Conservation (phyloP, 2,888 invertebrate genomes). For the Hetaerina titia region DNA sequence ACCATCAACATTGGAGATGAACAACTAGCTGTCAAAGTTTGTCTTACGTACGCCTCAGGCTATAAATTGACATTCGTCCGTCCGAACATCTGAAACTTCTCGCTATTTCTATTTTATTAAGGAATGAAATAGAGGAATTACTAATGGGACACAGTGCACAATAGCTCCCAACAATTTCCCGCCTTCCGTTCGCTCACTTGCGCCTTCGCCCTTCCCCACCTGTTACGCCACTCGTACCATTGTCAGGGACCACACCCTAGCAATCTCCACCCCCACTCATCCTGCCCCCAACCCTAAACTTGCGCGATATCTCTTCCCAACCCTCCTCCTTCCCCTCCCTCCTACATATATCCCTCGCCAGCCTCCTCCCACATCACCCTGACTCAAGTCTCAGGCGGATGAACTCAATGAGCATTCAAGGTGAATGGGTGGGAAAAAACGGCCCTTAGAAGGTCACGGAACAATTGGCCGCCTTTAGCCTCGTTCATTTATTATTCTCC, state of each 20-base stretch:
- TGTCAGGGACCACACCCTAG: background rate
- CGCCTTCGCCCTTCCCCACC: background rate
- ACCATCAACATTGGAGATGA: background rate
- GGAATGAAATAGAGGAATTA: background rate
- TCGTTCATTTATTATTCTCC: conserved; percentile 39
- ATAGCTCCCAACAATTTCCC: background rate
- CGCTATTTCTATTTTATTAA: background rate
- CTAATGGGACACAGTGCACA: background rate
- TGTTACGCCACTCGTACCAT: background rate
- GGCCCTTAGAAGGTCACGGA: conserved; percentile 51
- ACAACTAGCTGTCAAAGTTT: background rate
- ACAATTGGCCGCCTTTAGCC: background rate
- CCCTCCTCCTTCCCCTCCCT: background rate
- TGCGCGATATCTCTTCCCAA: background rate
- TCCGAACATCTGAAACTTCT: background rate
- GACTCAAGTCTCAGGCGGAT: conserved; percentile 20
- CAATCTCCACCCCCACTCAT: conserved; percentile 34
- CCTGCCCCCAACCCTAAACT: conserved; percentile 18
- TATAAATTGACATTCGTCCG: background rate
- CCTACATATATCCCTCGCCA: background rate
- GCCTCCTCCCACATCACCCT: background rate
- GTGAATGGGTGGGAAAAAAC: conserved; percentile 55
- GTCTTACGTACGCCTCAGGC: no score
- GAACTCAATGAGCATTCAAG: conserved; percentile 62
- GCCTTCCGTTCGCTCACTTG: background rate